phyloP scores from a whole-genome alignment of 2,888 invertebrate species.

The Adelognathus sp. region DNA sequence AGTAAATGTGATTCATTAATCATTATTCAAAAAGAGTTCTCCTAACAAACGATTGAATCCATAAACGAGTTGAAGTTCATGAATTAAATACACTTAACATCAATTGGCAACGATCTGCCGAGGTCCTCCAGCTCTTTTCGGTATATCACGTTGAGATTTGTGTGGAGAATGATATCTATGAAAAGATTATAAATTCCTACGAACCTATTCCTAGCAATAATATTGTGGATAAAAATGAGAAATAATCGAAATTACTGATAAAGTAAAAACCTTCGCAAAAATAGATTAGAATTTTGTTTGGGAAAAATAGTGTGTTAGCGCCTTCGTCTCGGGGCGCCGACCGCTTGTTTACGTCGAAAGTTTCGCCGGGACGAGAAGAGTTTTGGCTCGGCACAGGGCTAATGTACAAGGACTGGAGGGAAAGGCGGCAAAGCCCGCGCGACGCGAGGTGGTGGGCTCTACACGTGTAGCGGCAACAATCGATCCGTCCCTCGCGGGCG shows the following conservation, averaged over 20 bases:
- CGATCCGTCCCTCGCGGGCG: slow-evolving; percentile 69
- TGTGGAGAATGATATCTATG: too few species aligned
- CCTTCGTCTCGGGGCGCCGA: background rate
- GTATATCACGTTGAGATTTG: too few species aligned
- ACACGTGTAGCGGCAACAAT: slow-evolving; percentile 76
- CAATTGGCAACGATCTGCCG: too few species aligned
- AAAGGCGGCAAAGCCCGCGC: slow-evolving; percentile 56
- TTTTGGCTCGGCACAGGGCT: slow-evolving; percentile 16
- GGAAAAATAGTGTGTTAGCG: background rate
- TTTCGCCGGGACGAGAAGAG: slow-evolving; percentile 46
- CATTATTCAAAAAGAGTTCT: too few species aligned
- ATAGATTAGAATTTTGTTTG: background rate
- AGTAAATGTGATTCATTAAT: too few species aligned
- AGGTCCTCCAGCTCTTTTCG: too few species aligned
- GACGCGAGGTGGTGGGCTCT: too few species aligned
- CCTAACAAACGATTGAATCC: too few species aligned
- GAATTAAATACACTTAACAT: too few species aligned
- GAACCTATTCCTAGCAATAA: too few species aligned
- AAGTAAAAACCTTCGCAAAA: background rate
- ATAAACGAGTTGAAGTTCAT: too few species aligned
- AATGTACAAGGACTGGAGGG: slow-evolving; percentile 29
- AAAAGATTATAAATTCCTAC: too few species aligned
- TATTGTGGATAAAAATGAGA: background rate
- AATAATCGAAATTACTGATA: background rate
- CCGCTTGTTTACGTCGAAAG: slow-evolving; percentile 66